Evolutionary conservation across 23 tunicate genomes (phyloP).

Genomic region (Ciona savignyi): DNA sequence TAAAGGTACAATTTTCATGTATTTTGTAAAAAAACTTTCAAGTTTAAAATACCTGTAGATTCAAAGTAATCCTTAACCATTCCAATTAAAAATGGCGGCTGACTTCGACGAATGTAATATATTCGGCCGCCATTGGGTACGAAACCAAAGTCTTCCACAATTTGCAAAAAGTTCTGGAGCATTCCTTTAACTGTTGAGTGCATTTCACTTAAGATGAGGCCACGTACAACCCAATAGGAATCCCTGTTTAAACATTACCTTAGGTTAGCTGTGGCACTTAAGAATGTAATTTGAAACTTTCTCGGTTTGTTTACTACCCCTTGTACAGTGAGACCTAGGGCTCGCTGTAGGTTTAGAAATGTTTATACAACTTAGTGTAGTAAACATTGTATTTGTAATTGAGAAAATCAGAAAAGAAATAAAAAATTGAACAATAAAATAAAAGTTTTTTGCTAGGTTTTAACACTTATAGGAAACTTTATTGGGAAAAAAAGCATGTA

Average conservation of each 20-base stretch:
- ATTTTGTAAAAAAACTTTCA: too few relatives aligned
- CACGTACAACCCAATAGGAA: conserved; percentile 78
- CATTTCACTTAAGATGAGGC: conserved; percentile 68
- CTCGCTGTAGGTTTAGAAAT: too few relatives aligned
- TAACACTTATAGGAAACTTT: too few relatives aligned
- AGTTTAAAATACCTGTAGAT: conserved; percentile 49
- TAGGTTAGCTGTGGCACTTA: not conserved
- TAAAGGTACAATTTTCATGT: too few relatives aligned
- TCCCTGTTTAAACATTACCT: too few relatives aligned
- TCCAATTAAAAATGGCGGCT: conserved; percentile 65
- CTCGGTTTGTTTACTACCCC: not conserved
- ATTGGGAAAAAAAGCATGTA: too few relatives aligned
- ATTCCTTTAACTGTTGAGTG: conserved; percentile 58
- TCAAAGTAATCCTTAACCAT: conserved; percentile 52
- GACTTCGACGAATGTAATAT: conserved; percentile 64
- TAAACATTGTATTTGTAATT: too few relatives aligned
- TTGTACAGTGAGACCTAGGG: too few relatives aligned
- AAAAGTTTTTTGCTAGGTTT: too few relatives aligned
- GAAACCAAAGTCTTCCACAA: conserved; percentile 49
- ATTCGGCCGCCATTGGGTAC: conserved; percentile 84
- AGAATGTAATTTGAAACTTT: not conserved
- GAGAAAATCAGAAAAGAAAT: too few relatives aligned
- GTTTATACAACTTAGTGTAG: too few relatives aligned
- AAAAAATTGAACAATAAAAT: not conserved
- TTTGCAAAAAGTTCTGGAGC: conserved; percentile 35